Evolutionary conservation across 2,888 invertebrate genomes (phyloP).

Genomic region (Alloplasta piceator): DNA sequence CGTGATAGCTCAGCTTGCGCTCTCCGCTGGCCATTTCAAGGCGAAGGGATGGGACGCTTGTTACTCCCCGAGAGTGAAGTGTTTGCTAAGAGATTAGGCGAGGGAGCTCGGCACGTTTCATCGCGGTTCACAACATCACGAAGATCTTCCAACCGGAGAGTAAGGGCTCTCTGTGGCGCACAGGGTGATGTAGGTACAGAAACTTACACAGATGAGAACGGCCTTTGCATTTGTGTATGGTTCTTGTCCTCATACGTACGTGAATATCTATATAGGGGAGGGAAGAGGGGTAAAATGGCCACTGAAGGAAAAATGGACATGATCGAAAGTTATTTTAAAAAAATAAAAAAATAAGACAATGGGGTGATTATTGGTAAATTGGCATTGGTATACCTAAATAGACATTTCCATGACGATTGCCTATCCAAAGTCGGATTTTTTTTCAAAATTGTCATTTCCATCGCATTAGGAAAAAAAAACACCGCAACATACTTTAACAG

Average conservation of each 20-base stretch:
- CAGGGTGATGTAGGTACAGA: constrained; percentile 18
- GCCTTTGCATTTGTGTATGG: constrained; percentile 14
- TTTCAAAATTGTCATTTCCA: too few relatives aligned
- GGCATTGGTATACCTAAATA: too few relatives aligned
- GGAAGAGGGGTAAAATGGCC: too few relatives aligned
- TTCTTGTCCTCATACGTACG: constrained; percentile 6
- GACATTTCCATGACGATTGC: too few relatives aligned
- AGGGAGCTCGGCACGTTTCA: constrained; percentile 30
- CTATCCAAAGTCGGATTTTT: too few relatives aligned
- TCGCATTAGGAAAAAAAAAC: too few relatives aligned
- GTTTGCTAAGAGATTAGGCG: constrained; percentile 63
- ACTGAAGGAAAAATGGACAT: too few relatives aligned
- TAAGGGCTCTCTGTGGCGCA: constrained; percentile 12
- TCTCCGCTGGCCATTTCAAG: neutral
- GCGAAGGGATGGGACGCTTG: constrained; percentile 30
- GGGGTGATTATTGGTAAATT: too few relatives aligned
- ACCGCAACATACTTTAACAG: too few relatives aligned
- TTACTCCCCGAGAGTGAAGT: constrained; percentile 58
- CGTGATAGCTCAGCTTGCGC: neutral
- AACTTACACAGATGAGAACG: constrained; percentile 26
- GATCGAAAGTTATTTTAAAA: too few relatives aligned
- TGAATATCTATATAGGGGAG: too few relatives aligned
- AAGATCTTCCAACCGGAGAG: constrained; percentile 30
- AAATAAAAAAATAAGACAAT: too few relatives aligned
- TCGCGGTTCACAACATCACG: constrained; percentile 27